Evolutionary conservation across 1,140 invertebrate species (phyloP).

Genomic region (roundworm (Caenorhabditis elegans)): WBcel235 BX284602.5:14139501-14140000

Average conservation of each 20-base stretch:
- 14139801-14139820: background rate
- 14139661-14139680: background rate
- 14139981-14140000: conserved; percentile 15
- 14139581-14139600: background rate
- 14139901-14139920: conserved; percentile 45
- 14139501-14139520: conserved; percentile 43
- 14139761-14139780: background rate
- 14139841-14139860: background rate
- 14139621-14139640: background rate
- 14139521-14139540: conserved; percentile 33
- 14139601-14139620: background rate
- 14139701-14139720: background rate
- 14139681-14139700: conserved; percentile 39
- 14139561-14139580: conserved; percentile 10
- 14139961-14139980: background rate
- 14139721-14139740: background rate
- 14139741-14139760: background rate
- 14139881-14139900: conserved; percentile 32
- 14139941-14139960: conserved; percentile 38
- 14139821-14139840: conserved; percentile 15
- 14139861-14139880: conserved; percentile 36
- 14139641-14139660: conserved; percentile 36
- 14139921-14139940: conserved; percentile 43
- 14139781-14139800: conserved; percentile 13
- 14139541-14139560: background rate